Evolutionary conservation across 2,888 invertebrate species (phyloP).

Genomic region (Melinopterus prodromus): DNA sequence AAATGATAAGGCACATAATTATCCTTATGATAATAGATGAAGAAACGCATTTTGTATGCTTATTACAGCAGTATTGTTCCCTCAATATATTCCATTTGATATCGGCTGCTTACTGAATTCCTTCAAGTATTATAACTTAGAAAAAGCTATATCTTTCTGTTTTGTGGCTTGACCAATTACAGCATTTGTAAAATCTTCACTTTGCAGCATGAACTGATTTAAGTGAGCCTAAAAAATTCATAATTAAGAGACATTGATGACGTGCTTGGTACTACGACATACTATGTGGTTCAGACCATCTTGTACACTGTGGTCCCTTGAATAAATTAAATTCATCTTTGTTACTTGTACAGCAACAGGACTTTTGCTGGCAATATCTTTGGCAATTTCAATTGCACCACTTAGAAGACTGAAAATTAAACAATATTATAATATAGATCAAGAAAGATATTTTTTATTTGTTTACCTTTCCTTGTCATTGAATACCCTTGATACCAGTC

Average conservation of each 20-base stretch:
- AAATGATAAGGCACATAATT: background rate
- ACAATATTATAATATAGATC: background rate
- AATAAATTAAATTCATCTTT: conserved; percentile 84
- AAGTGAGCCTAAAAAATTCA: conserved; percentile 71
- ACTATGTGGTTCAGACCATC: conserved; percentile 93
- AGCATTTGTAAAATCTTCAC: conserved; percentile 86
- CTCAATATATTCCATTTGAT: background rate
- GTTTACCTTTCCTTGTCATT: conserved; percentile 72
- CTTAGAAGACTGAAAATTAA: conserved; percentile 69
- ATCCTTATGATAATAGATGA: background rate
- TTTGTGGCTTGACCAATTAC: conserved; percentile 80
- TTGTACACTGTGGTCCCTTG: conserved; percentile 85
- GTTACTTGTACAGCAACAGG: conserved; percentile 95
- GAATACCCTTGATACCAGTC: conserved; percentile 83
- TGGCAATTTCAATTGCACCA: conserved; percentile 78
- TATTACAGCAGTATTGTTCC: no score
- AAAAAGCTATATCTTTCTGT: conserved; percentile 75
- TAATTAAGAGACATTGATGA: conserved; percentile 20
- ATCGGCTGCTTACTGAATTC: background rate
- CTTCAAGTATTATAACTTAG: conserved; percentile 64
- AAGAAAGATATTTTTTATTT: conserved; percentile 20
- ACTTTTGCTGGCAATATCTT: conserved; percentile 84
- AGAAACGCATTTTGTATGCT: no score
- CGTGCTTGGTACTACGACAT: conserved; percentile 58
- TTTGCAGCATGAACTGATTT: conserved; percentile 89